A percentile compares a stretch with the other conserved stretches of the same genome.
phyloP scores from a whole-genome alignment of 2,888 invertebrate genomes.

The Drosophila tripunctata region DNA sequence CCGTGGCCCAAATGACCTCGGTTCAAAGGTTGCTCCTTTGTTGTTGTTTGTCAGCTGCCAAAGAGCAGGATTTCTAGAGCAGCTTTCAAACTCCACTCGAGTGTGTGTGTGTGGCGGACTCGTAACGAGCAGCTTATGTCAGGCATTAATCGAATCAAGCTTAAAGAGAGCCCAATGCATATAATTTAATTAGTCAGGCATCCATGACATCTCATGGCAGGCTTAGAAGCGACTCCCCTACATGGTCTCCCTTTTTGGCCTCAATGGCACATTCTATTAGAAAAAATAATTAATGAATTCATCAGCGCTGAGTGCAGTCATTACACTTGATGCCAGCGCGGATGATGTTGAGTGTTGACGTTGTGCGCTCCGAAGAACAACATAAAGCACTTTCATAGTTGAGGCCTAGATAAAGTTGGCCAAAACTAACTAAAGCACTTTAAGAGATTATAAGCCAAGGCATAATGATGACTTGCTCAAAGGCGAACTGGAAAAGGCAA shows the following conservation, averaged over 20 bases:
- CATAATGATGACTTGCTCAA: slow-evolving; percentile 15
- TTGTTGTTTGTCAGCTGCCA: neutral
- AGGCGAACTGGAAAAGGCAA: neutral
- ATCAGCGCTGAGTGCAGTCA: slow-evolving; percentile 72
- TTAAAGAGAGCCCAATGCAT: slow-evolving; percentile 31
- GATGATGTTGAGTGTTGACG: slow-evolving; percentile 25
- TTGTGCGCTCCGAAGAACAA: slow-evolving; percentile 26
- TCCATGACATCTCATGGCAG: slow-evolving; percentile 8
- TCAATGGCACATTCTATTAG: slow-evolving; percentile 39
- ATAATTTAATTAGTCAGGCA: slow-evolving; percentile 67
- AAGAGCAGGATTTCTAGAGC: neutral
- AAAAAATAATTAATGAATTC: slow-evolving; percentile 77
- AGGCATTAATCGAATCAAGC: slow-evolving; percentile 56
- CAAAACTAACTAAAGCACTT: slow-evolving; percentile 38
- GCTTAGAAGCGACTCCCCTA: slow-evolving; percentile 7
- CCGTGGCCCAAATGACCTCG: slow-evolving; percentile 30
- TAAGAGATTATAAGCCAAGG: slow-evolving; percentile 26
- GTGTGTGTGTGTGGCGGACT: neutral
- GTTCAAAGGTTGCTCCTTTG: slow-evolving; percentile 33
- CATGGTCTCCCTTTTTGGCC: neutral
- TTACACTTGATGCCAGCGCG: slow-evolving; percentile 52
- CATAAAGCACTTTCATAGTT: slow-evolving; percentile 34
- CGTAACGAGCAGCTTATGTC: slow-evolving; percentile 44
- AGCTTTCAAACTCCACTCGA: neutral
- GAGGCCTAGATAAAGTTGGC: slow-evolving; percentile 38